These are phyloP conservation scores for Eristalis intricaria DNA, from an alignment of 2,888 invertebrate genomes.

Conservation along the genomic window DNA sequence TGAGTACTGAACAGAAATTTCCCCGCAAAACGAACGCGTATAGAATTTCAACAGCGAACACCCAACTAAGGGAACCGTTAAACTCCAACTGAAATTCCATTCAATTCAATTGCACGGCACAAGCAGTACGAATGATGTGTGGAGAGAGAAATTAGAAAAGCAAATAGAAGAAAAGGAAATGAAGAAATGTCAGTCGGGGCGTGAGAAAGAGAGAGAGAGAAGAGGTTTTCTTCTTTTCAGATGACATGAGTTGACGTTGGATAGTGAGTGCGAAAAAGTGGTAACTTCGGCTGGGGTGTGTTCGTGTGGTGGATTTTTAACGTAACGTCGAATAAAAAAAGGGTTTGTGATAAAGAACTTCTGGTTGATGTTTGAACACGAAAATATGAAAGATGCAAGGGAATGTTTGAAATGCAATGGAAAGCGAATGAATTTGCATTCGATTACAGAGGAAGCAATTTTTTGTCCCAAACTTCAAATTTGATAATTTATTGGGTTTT, in stretches of 20 bases:
- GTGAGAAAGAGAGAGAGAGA: too few species aligned
- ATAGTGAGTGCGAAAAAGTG: neutral
- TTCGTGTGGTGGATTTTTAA: slow-evolving; percentile 14
- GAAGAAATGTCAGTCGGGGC: slow-evolving; percentile 32
- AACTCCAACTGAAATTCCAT: slow-evolving; percentile 66
- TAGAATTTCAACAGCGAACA: slow-evolving; percentile 20
- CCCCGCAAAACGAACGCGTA: slow-evolving; percentile 12
- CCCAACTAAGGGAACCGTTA: slow-evolving; percentile 57
- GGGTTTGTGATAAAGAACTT: too few species aligned
- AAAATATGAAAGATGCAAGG: too few species aligned
- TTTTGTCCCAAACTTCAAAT: too few species aligned
- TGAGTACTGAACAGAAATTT: slow-evolving; percentile 8
- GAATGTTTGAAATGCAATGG: too few species aligned
- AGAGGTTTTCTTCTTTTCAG: neutral
- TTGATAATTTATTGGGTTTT: too few species aligned
- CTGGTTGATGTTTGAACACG: neutral
- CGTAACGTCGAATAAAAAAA: neutral
- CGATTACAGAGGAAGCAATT: too few species aligned
- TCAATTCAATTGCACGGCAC: slow-evolving; percentile 51
- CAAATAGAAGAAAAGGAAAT: slow-evolving; percentile 11
- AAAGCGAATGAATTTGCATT: too few species aligned
- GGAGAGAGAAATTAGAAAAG: slow-evolving; percentile 4
- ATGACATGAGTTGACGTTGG: neutral
- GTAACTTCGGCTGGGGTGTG: neutral
- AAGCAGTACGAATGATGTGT: slow-evolving; percentile 32